Percentiles rank a stretch among this genome's conserved stretches.
phyloP scores from a whole-genome alignment of 2,113 vertebrate genomes.

The Xiphorhynchus elegans region DNA sequence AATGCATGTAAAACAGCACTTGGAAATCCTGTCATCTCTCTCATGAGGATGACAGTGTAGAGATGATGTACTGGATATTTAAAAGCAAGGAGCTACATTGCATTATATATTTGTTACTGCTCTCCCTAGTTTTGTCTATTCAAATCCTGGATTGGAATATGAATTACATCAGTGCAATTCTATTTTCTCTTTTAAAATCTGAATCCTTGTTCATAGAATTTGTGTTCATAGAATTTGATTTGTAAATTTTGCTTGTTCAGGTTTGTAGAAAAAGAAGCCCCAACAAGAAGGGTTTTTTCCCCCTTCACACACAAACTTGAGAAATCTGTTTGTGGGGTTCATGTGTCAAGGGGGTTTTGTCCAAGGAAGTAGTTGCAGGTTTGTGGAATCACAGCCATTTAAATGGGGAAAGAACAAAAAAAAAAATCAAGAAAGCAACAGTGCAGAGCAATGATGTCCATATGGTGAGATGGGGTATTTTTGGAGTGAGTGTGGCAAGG shows the following conservation, averaged over 20 bases:
- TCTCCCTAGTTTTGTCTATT: neutral
- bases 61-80: neutral
- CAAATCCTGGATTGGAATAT: neutral
- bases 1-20: neutral
- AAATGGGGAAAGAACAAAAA: neutral
- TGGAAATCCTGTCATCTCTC: neutral
- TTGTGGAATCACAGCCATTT: neutral
- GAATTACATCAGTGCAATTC: neutral
- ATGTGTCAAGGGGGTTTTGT: neutral
- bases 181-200: neutral
- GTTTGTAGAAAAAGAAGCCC: neutral
- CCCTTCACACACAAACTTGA: neutral
- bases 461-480: neutral
- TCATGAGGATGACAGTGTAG: neutral
- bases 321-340: neutral
- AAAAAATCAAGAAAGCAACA: neutral
- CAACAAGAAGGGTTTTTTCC: neutral
- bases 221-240: neutral
- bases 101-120: neutral
- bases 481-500: fast-evolving
- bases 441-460: neutral
- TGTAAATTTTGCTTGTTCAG: neutral
- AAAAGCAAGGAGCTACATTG: neutral
- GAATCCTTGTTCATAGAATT: neutral
- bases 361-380: neutral